phyloP scores from a whole-genome alignment of 2,797 vertebrate species.

The Masticophis lateralis region DNA sequence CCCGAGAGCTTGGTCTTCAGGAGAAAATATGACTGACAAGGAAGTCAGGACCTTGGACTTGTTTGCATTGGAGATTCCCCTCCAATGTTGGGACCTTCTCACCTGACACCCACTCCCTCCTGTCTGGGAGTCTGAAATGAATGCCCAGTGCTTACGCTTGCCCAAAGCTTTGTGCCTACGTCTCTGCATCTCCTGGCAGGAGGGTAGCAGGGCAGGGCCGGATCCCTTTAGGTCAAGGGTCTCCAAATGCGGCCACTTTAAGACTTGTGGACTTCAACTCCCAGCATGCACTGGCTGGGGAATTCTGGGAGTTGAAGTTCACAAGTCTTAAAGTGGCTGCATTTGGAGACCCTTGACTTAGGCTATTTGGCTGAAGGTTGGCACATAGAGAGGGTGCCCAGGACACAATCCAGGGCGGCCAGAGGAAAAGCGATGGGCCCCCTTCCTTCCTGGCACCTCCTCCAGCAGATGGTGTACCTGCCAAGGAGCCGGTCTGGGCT shows the following conservation, averaged over 20 bases:
- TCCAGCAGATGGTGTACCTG: slow-evolving; percentile 5
- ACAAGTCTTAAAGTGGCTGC: not conserved
- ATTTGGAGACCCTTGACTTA: not conserved
- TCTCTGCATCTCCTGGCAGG: not conserved
- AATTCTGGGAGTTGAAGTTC: not conserved
- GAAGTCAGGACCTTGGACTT: not conserved
- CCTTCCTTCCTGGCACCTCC: not conserved
- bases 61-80: not conserved
- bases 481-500: slow-evolving; percentile 29
- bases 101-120: too few relatives aligned
- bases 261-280: not conserved
- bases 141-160: not conserved
- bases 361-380: not conserved
- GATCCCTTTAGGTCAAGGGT: not conserved
- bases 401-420: not conserved
- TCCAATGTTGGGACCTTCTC: not conserved
- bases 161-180: not conserved
- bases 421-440: not conserved
- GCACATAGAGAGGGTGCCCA: not conserved
- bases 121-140: accelerated
- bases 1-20: not conserved
- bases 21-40: not conserved
- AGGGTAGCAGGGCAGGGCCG: not conserved
- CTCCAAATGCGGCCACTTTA: not conserved
- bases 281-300: not conserved